Evolutionary conservation across 1,140 invertebrate species (phyloP).

Genomic region (Musca vetustissima): DNA sequence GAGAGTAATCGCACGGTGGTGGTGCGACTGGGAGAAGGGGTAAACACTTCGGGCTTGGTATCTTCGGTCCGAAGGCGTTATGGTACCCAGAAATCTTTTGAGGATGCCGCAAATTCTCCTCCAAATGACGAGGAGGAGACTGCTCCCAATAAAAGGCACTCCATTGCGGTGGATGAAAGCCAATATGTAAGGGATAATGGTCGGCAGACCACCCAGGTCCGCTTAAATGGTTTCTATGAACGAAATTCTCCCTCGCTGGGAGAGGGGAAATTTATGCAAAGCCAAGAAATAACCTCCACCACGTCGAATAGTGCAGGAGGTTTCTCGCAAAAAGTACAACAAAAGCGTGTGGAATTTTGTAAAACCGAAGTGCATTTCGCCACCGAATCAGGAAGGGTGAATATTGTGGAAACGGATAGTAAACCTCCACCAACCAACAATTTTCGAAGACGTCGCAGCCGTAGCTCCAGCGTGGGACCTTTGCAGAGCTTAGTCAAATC

Average conservation of each 20-base stretch:
- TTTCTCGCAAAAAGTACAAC: slow-evolving; percentile 37
- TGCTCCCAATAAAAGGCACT: slow-evolving; percentile 59
- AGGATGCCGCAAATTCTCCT: slow-evolving; percentile 12
- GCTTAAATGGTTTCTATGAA: slow-evolving; percentile 44
- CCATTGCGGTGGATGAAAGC: slow-evolving; percentile 61
- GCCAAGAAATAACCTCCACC: slow-evolving; percentile 52
- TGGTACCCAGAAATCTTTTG: neutral
- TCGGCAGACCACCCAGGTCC: slow-evolving; percentile 42
- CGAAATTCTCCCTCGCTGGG: slow-evolving; percentile 16
- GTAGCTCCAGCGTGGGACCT: slow-evolving; percentile 54
- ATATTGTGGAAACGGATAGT: slow-evolving; percentile 83
- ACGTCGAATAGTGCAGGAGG: slow-evolving; percentile 27
- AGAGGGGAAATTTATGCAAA: slow-evolving; percentile 27
- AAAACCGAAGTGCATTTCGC: slow-evolving; percentile 85
- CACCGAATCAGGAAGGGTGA: slow-evolving; percentile 78
- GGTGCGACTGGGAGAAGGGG: slow-evolving; percentile 16
- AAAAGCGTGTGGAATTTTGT: slow-evolving; percentile 80
- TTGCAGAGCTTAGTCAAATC: slow-evolving; percentile 49
- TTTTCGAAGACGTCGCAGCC: slow-evolving; percentile 66
- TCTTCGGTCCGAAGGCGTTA: neutral
- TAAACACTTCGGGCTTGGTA: neutral
- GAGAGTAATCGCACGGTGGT: slow-evolving; percentile 34
- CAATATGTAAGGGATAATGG: slow-evolving; percentile 56
- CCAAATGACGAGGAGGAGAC: slow-evolving; percentile 35
- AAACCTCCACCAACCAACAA: slow-evolving; percentile 80